These are phyloP conservation scores for Sebastes schlegelii DNA, from an alignment of 2,113 vertebrate species.

Conservation along the genomic window DNA sequence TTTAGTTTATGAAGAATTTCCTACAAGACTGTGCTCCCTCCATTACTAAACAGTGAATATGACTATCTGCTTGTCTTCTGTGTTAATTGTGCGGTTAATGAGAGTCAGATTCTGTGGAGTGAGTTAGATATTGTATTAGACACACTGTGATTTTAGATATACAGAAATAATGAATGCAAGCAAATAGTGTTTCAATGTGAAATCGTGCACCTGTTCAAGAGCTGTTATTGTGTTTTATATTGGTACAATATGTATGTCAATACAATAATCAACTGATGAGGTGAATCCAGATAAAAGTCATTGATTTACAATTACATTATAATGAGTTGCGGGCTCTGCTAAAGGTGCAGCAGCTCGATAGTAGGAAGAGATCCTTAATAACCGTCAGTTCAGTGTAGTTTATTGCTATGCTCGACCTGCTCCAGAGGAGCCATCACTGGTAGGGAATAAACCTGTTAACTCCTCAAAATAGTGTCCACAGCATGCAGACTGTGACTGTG, in stretches of 20 bases:
- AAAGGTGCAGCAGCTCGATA: constrained; percentile 1
- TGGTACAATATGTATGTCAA: background rate
- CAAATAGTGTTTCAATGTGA: constrained; percentile 7
- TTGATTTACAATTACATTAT: background rate
- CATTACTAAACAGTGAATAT: constrained; percentile 14
- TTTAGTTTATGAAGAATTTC: constrained; percentile 12
- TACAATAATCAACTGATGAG: background rate
- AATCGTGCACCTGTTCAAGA: background rate
- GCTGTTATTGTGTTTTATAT: background rate
- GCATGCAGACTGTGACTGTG: constrained; percentile 23
- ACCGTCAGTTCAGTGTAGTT: background rate
- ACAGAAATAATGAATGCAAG: constrained; percentile 19
- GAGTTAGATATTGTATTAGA: constrained; percentile 20
- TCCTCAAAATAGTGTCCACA: constrained; percentile 31
- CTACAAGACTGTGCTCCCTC: background rate
- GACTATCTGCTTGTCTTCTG: constrained; percentile 3
- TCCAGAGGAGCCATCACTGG: background rate
- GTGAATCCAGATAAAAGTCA: constrained; percentile 1
- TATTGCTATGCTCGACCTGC: background rate
- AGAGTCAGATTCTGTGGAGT: constrained; percentile 9
- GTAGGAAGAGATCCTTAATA: background rate
- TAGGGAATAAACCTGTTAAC: constrained; percentile 36
- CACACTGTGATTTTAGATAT: constrained; percentile 12
- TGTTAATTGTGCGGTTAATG: constrained; percentile 27
- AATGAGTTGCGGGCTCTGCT: background rate